phyloP scores from a whole-genome alignment of 2,888 invertebrate species.

The Peribatodes rhomboidaria region DNA sequence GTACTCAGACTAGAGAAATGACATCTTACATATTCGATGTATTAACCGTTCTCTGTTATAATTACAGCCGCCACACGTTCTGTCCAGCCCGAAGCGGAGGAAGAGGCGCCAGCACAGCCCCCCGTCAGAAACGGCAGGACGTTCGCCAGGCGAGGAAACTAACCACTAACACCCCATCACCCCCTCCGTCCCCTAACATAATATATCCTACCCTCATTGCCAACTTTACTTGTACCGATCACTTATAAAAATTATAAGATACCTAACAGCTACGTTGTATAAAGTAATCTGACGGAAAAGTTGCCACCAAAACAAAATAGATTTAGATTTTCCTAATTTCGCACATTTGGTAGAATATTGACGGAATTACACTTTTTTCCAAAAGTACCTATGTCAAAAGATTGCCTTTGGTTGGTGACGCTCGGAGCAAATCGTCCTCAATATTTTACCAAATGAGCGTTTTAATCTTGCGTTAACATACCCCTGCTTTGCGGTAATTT shows the following conservation, averaged over 20 bases:
- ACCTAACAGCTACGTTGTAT: neutral
- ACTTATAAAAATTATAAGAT: neutral
- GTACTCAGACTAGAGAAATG: too few species aligned
- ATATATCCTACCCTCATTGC: slow-evolving; percentile 6
- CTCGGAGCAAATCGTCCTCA: too few species aligned
- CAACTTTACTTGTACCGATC: neutral
- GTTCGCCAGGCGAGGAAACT: slow-evolving; percentile 72
- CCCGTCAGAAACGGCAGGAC: slow-evolving; percentile 65
- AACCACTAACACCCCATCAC: slow-evolving; percentile 45
- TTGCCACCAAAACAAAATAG: neutral
- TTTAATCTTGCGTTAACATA: neutral
- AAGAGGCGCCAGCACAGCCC: slow-evolving; percentile 62
- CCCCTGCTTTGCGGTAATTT: neutral
- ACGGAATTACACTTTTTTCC: too few species aligned
- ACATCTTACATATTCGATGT: too few species aligned
- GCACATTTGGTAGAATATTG: too few species aligned
- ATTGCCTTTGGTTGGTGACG: too few species aligned
- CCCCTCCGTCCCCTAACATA: slow-evolving; percentile 33
- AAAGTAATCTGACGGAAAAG: neutral
- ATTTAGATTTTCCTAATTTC: neutral
- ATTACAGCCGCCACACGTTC: slow-evolving; percentile 71
- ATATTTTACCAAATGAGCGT: too few species aligned
- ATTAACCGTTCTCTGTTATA: neutral
- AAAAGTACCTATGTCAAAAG: too few species aligned
- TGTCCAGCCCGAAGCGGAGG: slow-evolving; percentile 69